Evolutionary conservation across 2,113 vertebrate species (phyloP), one percentile per base, ranked within the genome.

Genomic region (Sigmodon hispidus): DNA sequence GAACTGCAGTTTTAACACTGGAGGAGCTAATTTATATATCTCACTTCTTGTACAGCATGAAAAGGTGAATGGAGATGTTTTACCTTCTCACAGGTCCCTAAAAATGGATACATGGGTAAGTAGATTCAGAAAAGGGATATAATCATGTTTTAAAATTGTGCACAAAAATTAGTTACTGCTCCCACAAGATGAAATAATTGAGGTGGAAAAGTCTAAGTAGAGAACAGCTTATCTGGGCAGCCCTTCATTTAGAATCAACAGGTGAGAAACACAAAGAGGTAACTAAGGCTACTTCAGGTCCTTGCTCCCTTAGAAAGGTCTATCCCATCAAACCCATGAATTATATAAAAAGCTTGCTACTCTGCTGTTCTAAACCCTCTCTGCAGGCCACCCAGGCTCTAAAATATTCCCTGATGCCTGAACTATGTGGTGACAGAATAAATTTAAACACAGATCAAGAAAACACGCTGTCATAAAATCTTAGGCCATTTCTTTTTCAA

Each of bases 81-180:
- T 9, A 55, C 52, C 45, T 72, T 87, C 45, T 73, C 75, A 77
- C 0, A 61, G 34, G 59, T 87, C 69, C 67, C 26, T 61, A 24
- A 55, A 12, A 43, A 67, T 29, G 77, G 52, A 84, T 2, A 59
- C 11, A 69, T 31, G 19, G 43, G 22, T 31, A 70, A 52, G 21
- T 89, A 90, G 85, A 72, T 89, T 96, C 85, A 90, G 57, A 84
- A 90, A 87, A 87, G 1, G 69, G 5, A 89, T 90, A 3, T 11
- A 85, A 50, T 50, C 8, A 4, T 40, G 77, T 83, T 61, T 70
- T 34, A 43, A 81, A 84, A 43, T 7, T 19, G 5, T 69, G 16
- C 26, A 11, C 50, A 65, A 67, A 90, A 92, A 63, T 80, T 21
- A 83, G 90, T 31, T 50, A 87, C 9, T 69, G 45, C 59, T 43